Conservation (phyloP, 2,797 vertebrate species). For the Propithecus deckenii region DNA sequence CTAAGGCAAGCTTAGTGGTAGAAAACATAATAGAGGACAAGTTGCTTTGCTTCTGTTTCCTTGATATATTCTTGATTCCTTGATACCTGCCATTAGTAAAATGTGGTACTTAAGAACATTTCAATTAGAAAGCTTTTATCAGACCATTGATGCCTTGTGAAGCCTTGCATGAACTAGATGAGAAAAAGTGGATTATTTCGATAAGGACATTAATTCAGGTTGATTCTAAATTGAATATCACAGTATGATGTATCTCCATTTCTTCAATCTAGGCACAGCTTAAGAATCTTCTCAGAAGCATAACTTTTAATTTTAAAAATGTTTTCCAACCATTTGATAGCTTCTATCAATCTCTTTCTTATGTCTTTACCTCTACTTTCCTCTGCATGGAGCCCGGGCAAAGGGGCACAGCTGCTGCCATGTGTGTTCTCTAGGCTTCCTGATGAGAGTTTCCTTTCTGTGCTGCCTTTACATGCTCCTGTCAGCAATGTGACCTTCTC, state of each 20-base stretch:
- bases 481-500: background rate
- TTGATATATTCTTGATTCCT: background rate
- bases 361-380: background rate
- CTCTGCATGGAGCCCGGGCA: background rate
- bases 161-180: background rate
- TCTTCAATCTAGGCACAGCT: background rate
- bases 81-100: background rate
- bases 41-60: background rate
- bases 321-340: background rate
- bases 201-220: background rate
- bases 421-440: background rate
- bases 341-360: background rate
- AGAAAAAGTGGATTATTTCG: background rate
- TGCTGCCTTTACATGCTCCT: background rate
- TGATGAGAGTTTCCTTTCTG: background rate
- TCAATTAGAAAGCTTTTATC: background rate
- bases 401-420: too few relatives aligned
- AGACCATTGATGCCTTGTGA: background rate
- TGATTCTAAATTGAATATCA: background rate
- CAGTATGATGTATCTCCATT: background rate
- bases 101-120: background rate
- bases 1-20: background rate
- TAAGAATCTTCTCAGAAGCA: background rate
- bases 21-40: background rate
- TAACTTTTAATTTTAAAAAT: background rate